phyloP scores from a whole-genome alignment of 2,888 invertebrate species.

The Neoitamus cyanurus region DNA sequence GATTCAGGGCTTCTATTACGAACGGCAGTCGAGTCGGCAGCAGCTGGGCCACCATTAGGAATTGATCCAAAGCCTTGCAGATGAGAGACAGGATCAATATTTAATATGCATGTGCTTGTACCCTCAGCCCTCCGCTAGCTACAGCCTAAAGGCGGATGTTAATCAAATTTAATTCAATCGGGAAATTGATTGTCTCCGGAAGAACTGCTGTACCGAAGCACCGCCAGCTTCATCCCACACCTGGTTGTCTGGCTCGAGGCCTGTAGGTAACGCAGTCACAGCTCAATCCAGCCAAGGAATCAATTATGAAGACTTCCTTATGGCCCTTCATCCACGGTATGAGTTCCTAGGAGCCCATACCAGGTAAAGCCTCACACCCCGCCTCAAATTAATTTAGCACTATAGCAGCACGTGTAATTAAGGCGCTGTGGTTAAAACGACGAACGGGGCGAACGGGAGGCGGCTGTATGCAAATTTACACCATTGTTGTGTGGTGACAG shows the following conservation, averaged over 20 bases:
- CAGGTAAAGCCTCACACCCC: background rate
- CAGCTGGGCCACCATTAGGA: too few species aligned
- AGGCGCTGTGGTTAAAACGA: background rate
- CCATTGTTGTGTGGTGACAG: background rate
- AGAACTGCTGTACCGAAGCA: background rate
- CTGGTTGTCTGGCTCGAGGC: background rate
- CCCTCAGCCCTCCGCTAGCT: background rate
- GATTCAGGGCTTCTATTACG: too few species aligned
- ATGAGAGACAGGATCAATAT: too few species aligned
- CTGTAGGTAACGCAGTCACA: background rate
- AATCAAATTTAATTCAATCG: conserved; percentile 3
- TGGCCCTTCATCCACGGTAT: background rate
- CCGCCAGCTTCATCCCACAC: background rate
- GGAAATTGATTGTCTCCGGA: conserved; percentile 26
- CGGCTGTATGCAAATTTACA: conserved; percentile 24
- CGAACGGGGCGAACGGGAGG: too few species aligned
- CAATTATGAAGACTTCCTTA: background rate
- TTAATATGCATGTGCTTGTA: too few species aligned
- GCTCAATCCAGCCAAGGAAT: background rate
- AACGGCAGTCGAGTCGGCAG: too few species aligned
- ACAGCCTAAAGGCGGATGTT: background rate
- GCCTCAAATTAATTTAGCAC: conserved; percentile 14
- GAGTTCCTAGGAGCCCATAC: background rate
- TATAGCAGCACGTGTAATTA: conserved; percentile 2
- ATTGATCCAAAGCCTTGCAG: too few species aligned